These are phyloP conservation scores for human (Homo sapiens) DNA, from an alignment of 2,113 vertebrate genomes.

Conservation along the genomic window GRCh38 chrX:74738001-74738500, in stretches of 20 bases:
- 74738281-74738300: conserved; percentile 54
- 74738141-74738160: conserved; percentile 78
- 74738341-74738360: conserved; percentile 80
- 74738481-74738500: conserved; percentile 80
- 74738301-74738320: conserved; percentile 57
- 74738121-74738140: conserved; percentile 64
- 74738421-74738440: conserved; percentile 77
- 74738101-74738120: conserved; percentile 53
- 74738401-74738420: conserved; percentile 80
- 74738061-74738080: conserved; percentile 62
- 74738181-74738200: conserved; percentile 74
- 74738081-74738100: conserved; percentile 58
- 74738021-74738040: conserved; percentile 83
- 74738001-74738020: conserved; percentile 82
- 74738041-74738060: conserved; percentile 70
- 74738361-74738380: conserved; percentile 82
- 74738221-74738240: conserved; percentile 74
- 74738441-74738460: conserved; percentile 81
- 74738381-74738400: conserved; percentile 83
- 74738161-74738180: conserved; percentile 68
- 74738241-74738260: conserved; percentile 77
- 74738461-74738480: conserved; percentile 79
- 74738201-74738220: conserved; percentile 74
- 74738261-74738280: conserved; percentile 71
- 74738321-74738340: conserved; percentile 60